A percentile compares a stretch with the other conserved stretches of the same genome.
phyloP scores from a whole-genome alignment of 2,888 invertebrate species.

The Thecocarcelia acutangulata region DNA sequence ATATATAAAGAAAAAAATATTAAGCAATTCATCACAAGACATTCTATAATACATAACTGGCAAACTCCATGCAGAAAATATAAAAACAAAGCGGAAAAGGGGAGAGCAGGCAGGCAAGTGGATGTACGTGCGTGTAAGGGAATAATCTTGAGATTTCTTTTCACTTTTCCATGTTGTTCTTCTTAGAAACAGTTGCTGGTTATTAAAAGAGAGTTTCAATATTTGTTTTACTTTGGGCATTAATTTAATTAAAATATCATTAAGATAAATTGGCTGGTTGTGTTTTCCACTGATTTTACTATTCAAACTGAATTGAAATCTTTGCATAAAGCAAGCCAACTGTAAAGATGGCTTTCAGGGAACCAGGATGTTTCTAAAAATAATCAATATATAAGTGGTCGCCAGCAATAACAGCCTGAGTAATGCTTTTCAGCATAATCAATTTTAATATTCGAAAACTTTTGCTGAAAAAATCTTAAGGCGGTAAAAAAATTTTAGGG shows the following conservation, averaged over 20 bases:
- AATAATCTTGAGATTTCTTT: not conserved
- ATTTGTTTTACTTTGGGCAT: constrained; percentile 20
- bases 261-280: not conserved
- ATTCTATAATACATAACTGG: not conserved
- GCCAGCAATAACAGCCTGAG: too few relatives aligned
- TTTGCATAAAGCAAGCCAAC: too few relatives aligned
- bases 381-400: too few relatives aligned
- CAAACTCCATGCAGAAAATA: not conserved
- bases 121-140: not conserved
- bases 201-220: not conserved
- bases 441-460: too few relatives aligned
- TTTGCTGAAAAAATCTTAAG: too few relatives aligned
- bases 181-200: not conserved
- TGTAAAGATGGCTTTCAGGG: too few relatives aligned
- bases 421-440: too few relatives aligned
- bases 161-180: not conserved
- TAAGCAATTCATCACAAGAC: constrained; percentile 32
- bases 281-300: too few relatives aligned
- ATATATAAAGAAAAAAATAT: not conserved
- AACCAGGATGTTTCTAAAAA: too few relatives aligned
- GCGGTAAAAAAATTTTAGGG: too few relatives aligned
- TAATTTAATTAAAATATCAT: constrained; percentile 58
- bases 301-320: too few relatives aligned
- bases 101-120: not conserved
- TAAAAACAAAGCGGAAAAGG: not conserved